Conservation (phyloP, 2,888 invertebrate genomes). For the Molorchus minor region DNA sequence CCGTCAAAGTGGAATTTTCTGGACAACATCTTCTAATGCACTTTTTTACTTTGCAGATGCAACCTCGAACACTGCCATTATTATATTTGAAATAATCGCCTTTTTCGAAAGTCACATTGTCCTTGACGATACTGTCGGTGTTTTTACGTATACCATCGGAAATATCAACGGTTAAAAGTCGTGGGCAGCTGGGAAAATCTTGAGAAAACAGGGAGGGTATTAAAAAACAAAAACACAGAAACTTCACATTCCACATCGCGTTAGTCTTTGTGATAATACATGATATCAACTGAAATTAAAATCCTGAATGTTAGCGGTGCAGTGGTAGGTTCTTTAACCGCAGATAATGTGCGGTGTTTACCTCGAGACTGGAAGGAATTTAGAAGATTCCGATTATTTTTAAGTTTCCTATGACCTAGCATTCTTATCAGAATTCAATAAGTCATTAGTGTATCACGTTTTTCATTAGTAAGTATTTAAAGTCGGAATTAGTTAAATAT, state of each 20-base stretch:
- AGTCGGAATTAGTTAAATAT: too few species aligned
- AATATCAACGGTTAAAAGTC: background rate
- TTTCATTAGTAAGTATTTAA: too few species aligned
- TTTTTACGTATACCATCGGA: background rate
- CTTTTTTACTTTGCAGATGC: constrained; percentile 9
- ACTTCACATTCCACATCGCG: background rate
- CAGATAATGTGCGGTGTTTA: too few species aligned
- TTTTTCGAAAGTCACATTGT: constrained; percentile 5
- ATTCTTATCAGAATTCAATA: too few species aligned
- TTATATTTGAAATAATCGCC: background rate
- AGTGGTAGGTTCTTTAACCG: too few species aligned
- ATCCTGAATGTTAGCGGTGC: too few species aligned
- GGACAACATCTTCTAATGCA: constrained; percentile 20
- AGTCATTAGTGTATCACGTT: too few species aligned
- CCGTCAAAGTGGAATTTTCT: background rate
- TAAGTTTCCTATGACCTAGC: too few species aligned
- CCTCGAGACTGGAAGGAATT: too few species aligned
- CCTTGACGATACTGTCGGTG: background rate
- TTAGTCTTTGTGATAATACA: background rate
- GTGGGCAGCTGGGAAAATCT: background rate
- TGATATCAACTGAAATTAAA: too few species aligned
- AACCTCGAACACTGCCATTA: background rate
- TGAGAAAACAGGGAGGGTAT: background rate
- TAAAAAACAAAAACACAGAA: background rate
- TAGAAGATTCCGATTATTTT: too few species aligned